Evolutionary conservation across 2,113 vertebrate genomes (phyloP), one percentile per base, ranked within the genome.

Genomic region (Onychostruthus taczanowskii): DNA sequence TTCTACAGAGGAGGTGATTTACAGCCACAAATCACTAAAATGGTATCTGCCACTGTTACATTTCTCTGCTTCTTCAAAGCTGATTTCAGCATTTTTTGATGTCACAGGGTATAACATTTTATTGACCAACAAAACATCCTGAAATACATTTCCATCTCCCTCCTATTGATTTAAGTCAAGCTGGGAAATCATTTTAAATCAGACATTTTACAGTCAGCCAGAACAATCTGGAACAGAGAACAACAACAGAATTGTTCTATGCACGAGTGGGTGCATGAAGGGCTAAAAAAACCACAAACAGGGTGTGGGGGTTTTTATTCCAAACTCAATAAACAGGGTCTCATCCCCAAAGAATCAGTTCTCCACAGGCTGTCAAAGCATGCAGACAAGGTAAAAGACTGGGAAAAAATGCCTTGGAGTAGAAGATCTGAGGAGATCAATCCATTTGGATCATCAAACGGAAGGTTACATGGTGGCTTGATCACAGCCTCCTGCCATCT

Each of bases 111-210:
- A 76, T 59, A 94, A 82, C 66, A 11, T 95, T 96, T 97, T 96
- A 96, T 96, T 96, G 95, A 96, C 90, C 90, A 96, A 85, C 64
- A 83, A 93, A 94, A 88, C 94, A 86, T 95, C 86, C 69, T 91
- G 81, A 89, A 95, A 95, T 84, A 93, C 55, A 73, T 91, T 97
- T 96, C 95, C 87, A 94, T 96, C 84, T 92, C 72, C 56, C 72
- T 95, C 70, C 52, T 93, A 96, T 94, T 93, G 95, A 96, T 95
- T 84, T 78, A 73, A 94, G 88, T 88, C 93, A 94, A 92, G 67
- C 78, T 18, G 63, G 22, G 81, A 64, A 90, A 96, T 95, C 72
- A 90, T 93, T 92, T 92, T 78, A 97, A 95, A 95, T 84, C 93
- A 86, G 93, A 66, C 55, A 52, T 66, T 96, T 94, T 35, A 83